Evolutionary conservation across 2,113 vertebrate species (phyloP), one percentile per base, ranked within the genome.

Genomic region (Chroicocephalus ridibundus): DNA sequence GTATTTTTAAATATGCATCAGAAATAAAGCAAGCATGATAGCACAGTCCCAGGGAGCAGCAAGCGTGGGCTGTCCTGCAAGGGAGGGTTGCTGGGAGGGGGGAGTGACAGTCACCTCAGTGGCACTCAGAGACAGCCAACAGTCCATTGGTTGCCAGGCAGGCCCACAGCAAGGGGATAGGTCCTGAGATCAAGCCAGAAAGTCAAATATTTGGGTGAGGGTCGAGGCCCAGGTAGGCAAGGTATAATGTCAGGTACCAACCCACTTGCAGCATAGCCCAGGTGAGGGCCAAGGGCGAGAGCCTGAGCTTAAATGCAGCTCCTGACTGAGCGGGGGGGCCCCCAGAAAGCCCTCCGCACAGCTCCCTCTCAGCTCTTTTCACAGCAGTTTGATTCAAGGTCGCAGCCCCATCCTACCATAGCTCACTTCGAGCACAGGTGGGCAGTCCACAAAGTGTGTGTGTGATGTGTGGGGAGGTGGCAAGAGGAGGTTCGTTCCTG

Each of bases 321-420:
- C 11, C 34, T 46, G 32, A 51, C n/a, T 1, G 17, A 74, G 20
- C 16, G 12, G 19, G 7, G 7, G 8, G 2, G 2, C 20, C 24
- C 4, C 3, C 13, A 47, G 8, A 2, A 77, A 64, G 6, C 2
- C 6, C 5, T 18, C 3, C 2, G 5, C 16, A 4, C 15, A 70
- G 3, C 9, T 34, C 6, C 4, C 5, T 54, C 32, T 32, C 40
- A 38, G 19, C 24, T 51, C 24, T 36, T 58, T 74, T 79, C 46
- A 44, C 14, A 54, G 16, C 4, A 24, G 15, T 34, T 47, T 70
- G 36, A n/a, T 46, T 6, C 5, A 62, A 24, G 4, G 7, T 31
- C 57, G 3, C 9, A 49, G 15, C 9, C 5, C 2, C 29, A 29
- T 64, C 12, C 13, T 32, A 20, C 31, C 29, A 83, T 40, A 81